Base-by-base conservation (phyloP, 2,888 invertebrate genomes). In the Venusia cambrica region DNA sequence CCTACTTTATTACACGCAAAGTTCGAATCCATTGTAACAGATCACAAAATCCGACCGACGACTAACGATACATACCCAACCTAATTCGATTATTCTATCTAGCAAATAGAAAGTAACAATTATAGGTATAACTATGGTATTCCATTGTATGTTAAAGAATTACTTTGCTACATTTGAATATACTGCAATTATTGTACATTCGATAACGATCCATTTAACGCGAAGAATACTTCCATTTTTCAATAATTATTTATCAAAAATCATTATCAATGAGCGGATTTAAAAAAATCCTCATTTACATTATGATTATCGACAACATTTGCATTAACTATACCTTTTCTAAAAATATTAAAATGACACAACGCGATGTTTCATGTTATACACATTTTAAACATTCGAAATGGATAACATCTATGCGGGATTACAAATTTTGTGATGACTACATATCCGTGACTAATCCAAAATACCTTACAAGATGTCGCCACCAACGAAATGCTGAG, bases 21-120 rank as follows among this genome's bases (percentile, higher is more conserved):
- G 49, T 54, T 51, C 45, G 48, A 46, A 45, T 50, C 57, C 58
- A 60, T 55, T 53, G 59, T 60, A 51, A 67, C 64, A 73, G 66
- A 74, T 73, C 78, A 77, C 76, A 74, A 74, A 63, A 65, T 66
- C 70, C 65, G 64, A 71, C 73, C 73, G n/a, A 72, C 54, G 48
- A 67, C 62, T 71, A 69, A 61, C 53, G 67, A 73, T 80, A n/a
- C n/a, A n/a, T n/a, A 81, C 68, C 72, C 75, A 74, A 78, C 80
- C 83, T 85, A 85, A 84, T 85, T 85, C 81, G 73, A 81, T 84
- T 84, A 84, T 81, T 83, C 85, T 85, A 85, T 85, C 84, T 85
- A 85, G 84, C 80, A 81, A 83, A 80, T 83, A 85, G 80, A 85
- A 84, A 79, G 74, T 84, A 85, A 85, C 83, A 85, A 81, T 81